A percentile compares a stretch with the other conserved stretches of the same genome.
phyloP scores from a whole-genome alignment of 2,797 vertebrate genomes.

The Gobio occitaniae region DNA sequence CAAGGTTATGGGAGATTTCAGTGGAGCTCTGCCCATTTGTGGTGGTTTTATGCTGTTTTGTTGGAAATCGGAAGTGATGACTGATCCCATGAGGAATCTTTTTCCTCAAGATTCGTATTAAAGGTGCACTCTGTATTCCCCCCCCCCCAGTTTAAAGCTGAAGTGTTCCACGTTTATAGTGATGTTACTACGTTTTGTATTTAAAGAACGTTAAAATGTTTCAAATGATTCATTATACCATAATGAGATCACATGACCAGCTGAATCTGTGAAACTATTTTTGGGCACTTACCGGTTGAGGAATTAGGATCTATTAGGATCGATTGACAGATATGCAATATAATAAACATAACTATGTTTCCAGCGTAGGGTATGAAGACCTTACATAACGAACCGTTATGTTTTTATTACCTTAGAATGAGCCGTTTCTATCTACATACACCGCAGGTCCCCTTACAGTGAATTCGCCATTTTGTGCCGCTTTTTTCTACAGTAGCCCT shows the following conservation, averaged over 20 bases:
- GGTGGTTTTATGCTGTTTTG: constrained; percentile 12
- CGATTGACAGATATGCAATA: too few relatives aligned
- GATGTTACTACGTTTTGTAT: neutral
- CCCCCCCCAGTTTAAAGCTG: neutral
- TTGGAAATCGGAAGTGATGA: constrained; percentile 13
- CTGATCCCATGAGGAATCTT: neutral
- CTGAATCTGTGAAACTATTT: neutral
- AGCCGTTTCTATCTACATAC: too few relatives aligned
- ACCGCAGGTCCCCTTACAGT: too few relatives aligned
- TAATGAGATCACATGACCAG: neutral
- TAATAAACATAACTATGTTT: too few relatives aligned
- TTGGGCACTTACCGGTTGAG: too few relatives aligned
- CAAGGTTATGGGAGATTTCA: constrained; percentile 27
- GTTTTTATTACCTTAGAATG: too few relatives aligned
- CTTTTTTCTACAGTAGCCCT: too few relatives aligned
- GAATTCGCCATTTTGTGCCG: too few relatives aligned
- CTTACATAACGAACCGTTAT: too few relatives aligned
- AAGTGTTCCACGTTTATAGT: neutral
- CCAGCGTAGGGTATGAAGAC: too few relatives aligned
- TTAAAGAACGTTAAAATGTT: neutral
- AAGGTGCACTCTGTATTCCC: neutral
- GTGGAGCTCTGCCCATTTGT: neutral
- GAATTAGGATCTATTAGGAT: too few relatives aligned
- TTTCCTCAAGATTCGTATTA: neutral
- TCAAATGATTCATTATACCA: neutral